phyloP scores from a whole-genome alignment of 2,888 invertebrate species.

The Mesorhabditis spiculigera region DNA sequence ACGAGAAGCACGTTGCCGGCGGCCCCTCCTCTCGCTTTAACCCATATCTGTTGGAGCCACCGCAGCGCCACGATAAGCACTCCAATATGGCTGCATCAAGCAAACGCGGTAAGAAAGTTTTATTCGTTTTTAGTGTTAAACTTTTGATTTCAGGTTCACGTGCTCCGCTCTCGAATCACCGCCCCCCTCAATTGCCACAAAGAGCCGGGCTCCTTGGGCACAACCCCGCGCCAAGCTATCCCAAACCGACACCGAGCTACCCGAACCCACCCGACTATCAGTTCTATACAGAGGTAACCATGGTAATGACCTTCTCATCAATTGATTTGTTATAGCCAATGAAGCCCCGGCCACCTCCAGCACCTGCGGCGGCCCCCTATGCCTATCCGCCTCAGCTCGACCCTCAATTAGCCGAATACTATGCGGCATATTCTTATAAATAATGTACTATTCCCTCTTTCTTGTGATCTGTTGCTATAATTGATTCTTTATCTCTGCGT shows the following conservation, averaged over 20 bases:
- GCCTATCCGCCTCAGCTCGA: background rate
- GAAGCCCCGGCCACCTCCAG: no score
- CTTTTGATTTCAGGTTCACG: background rate
- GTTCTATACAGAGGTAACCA: background rate
- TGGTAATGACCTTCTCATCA: no score
- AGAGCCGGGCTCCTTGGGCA: background rate
- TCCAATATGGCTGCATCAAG: no score
- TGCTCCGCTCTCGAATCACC: background rate
- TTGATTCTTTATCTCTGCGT: no score
- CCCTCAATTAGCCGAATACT: background rate
- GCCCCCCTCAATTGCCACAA: background rate
- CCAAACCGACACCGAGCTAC: background rate
- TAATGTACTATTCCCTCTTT: background rate
- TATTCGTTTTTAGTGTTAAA: background rate
- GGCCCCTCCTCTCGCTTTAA: no score
- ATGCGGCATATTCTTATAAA: conserved; percentile 1
- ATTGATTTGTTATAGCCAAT: no score
- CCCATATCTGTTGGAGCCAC: no score
- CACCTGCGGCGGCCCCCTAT: background rate
- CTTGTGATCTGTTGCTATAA: no score
- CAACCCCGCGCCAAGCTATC: background rate
- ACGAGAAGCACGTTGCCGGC: no score
- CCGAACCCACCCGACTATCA: background rate
- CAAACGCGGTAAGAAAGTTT: no score
- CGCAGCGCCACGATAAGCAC: no score